Evolutionary conservation across 30 jellyfish, hydroid and myxozoan species (phyloP).

Genomic region (Aurelia sp.): DNA sequence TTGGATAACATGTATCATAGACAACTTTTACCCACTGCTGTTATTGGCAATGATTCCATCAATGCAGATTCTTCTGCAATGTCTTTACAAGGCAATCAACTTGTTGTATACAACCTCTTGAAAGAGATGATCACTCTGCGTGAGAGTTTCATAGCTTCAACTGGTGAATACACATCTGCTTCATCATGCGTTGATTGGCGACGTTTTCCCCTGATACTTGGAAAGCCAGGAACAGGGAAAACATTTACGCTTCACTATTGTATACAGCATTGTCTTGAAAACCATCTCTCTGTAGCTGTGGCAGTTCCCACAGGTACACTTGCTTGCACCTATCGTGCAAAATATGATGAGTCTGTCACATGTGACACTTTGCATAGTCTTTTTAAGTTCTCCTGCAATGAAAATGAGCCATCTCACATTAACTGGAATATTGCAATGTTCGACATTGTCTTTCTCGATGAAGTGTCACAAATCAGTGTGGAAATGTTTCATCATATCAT

Average conservation of each 20-base stretch:
- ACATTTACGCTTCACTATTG: background rate
- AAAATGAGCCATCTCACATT: no score
- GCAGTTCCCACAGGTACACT: constrained; percentile 18
- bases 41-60: background rate
- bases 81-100: background rate
- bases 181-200: background rate
- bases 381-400: constrained; percentile 7
- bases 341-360: background rate
- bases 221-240: constrained; percentile 13
- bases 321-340: constrained; percentile 2
- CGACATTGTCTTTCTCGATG: no score
- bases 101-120: background rate
- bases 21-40: background rate
- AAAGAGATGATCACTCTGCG: background rate
- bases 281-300: background rate
- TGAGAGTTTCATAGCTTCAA: background rate
- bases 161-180: background rate
- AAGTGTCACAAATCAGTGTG: no score
- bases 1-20: background rate
- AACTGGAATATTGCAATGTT: no score
- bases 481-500: no score
- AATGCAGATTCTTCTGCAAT: background rate
- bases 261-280: background rate
- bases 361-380: constrained; percentile 8
- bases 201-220: background rate